phyloP scores from a whole-genome alignment of 1,140 invertebrate genomes.

The Hylaeus volcanicus region DNA sequence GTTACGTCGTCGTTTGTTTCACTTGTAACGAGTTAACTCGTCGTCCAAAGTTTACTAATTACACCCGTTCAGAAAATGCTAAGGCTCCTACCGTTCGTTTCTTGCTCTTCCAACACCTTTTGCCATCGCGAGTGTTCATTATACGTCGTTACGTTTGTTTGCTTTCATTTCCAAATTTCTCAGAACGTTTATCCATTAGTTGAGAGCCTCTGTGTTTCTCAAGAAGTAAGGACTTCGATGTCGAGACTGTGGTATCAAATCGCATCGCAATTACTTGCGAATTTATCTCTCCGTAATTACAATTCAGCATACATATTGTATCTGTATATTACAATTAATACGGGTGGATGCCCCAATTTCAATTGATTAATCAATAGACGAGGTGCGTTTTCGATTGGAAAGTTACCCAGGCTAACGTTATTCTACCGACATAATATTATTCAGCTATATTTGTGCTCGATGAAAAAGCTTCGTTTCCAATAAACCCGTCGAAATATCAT shows the following conservation, averaged over 20 bases:
- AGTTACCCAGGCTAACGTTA: too few relatives aligned
- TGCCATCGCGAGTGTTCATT: neutral
- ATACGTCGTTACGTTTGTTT: neutral
- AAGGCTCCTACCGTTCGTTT: neutral
- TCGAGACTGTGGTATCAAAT: neutral
- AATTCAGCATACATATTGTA: neutral
- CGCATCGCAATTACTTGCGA: too few relatives aligned
- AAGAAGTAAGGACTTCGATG: neutral
- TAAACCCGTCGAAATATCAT: too few relatives aligned
- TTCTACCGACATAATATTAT: too few relatives aligned
- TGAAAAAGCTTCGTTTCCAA: too few relatives aligned
- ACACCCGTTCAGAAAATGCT: neutral
- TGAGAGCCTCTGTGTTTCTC: too few relatives aligned
- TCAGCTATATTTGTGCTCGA: too few relatives aligned
- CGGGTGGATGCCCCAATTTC: neutral
- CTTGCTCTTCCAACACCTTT: neutral
- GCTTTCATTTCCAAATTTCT: neutral
- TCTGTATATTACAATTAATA: neutral
- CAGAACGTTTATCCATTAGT: too few relatives aligned
- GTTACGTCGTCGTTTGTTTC: slow-evolving; percentile 7
- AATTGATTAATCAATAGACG: neutral
- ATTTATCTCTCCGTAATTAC: neutral
- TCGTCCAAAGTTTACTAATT: slow-evolving; percentile 18
- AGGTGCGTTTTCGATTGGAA: neutral
- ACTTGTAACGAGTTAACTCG: slow-evolving; percentile 3